Conservation (phyloP, 35 echinoderm and acorn worm genomes). For the Eucidaris tribuloides region DNA sequence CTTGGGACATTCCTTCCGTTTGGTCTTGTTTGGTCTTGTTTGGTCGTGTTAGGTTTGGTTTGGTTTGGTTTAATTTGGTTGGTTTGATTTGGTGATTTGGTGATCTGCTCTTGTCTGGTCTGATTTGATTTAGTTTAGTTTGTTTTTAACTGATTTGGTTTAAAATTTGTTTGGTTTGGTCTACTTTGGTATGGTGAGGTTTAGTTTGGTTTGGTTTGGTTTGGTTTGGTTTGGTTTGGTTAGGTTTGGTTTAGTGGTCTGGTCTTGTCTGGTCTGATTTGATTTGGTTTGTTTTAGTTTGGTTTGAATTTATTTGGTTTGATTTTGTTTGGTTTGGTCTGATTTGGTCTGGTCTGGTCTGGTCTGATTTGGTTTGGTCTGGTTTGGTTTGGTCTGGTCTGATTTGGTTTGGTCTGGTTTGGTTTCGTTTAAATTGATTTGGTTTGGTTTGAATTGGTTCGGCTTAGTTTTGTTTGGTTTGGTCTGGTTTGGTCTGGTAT, state of each 20-base stretch:
- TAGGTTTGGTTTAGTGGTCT: conserved; percentile 9
- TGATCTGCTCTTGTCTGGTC: conserved; percentile 36
- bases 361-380: conserved; percentile 5
- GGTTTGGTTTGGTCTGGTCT: conserved; percentile 31
- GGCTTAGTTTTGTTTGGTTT: conserved; percentile 11
- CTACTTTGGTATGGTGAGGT: conserved; percentile 36
- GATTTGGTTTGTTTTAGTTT: too few relatives aligned
- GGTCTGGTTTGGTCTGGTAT: conserved; percentile 11
- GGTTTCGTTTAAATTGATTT: conserved; percentile 13
- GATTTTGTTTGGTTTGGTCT: too few relatives aligned
- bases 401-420: conserved; percentile 34
- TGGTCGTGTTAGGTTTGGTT: conserved; percentile 44
- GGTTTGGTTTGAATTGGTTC: conserved; percentile 14
- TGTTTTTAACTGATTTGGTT: conserved; percentile 43
- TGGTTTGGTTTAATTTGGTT: conserved; percentile 27
- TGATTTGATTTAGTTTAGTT: conserved; percentile 46
- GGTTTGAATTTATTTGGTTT: too few relatives aligned
- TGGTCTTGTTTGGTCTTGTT: conserved; percentile 38
- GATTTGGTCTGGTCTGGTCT: conserved; percentile 22
- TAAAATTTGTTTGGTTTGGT: conserved; percentile 36
- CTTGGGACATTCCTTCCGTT: conserved; percentile 5
- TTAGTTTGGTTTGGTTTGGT: too few relatives aligned
- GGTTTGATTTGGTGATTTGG: conserved; percentile 1
- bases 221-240: too few relatives aligned
- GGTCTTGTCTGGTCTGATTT: too few relatives aligned